Evolutionary conservation across 2,797 vertebrate species (phyloP).

Genomic region (Sebastiscus tertius): DNA sequence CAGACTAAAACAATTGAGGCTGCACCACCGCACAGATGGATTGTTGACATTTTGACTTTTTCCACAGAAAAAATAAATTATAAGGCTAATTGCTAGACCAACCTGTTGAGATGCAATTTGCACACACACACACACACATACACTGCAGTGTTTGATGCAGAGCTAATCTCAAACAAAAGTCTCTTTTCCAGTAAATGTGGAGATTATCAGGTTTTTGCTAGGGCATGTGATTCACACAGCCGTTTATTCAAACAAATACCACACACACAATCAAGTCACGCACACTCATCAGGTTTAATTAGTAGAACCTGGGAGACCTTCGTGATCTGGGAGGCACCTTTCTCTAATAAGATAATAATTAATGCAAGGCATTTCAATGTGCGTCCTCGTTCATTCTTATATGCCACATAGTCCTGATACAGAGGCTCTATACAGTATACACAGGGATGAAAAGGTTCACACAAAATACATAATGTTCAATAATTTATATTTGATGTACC

Average conservation of each 20-base stretch:
- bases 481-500: not conserved
- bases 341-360: conserved; percentile 17
- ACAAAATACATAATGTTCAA: not conserved
- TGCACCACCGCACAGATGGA: not conserved
- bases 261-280: not conserved
- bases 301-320: not conserved
- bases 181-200: not conserved
- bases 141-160: conserved; percentile 3
- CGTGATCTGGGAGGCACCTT: not conserved
- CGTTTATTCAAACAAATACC: not conserved
- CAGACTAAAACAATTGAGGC: not conserved
- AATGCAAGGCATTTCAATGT: not conserved
- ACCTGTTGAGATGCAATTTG: conserved; percentile 5
- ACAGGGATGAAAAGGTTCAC: not conserved
- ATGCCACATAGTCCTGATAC: not conserved
- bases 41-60: conserved; percentile 7
- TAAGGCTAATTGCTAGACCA: conserved; percentile 16
- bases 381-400: not conserved
- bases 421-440: not conserved
- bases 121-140: not conserved
- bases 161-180: conserved; percentile 15
- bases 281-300: conserved; percentile 22
- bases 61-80: not conserved
- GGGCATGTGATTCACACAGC: not conserved
- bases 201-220: not conserved